Evolutionary conservation across 1,140 invertebrate genomes (phyloP), one percentile per base, ranked within the genome.

Genomic region (Zaprionus inermis): DNA sequence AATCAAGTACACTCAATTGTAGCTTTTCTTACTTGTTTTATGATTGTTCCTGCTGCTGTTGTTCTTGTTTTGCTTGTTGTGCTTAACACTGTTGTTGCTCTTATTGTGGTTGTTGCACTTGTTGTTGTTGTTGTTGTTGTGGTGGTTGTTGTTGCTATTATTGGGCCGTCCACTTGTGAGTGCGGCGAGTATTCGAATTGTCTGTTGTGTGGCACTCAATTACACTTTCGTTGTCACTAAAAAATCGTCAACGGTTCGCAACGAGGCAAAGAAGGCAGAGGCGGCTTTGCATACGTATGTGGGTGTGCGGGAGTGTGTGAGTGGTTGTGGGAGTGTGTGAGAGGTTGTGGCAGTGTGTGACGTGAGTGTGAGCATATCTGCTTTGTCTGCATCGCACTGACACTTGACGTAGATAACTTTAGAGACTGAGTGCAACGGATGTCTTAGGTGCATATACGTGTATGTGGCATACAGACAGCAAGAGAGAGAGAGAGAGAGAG

Each of bases 171-270:
- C 79, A 78, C 67, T 78, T 79, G 57, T 69, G 57, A 46, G 56
- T 58, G 34, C 20, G 44, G 78, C 64, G 76, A 59, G 79, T 66
- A 72, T 88, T 75, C 56, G 69, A 82, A 86, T 82, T 76, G 83
- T 86, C 83, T 86, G 83, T 82, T 86, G 78, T 86, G 83, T 88
- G 69, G 83, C 83, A 86, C 83, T 86, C 83, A 88, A 86, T 88
- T 86, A 82, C 83, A 88, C 83, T 88, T 82, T 82, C 79, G 83
- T 79, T 86, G 83, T 86, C 83, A 82, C 83, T 86, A 77, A 88
- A 82, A 79, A 81, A 82, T 86, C 79, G 82, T 79, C 52, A 72
- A 65, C 63, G 52, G 59, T 60, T 59, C 60, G 52, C 60, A 30
- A 10, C 22, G 65, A 36, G 58, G 59, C 59, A 52, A 51, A 61